Evolutionary conservation across 1,140 invertebrate species (phyloP).

Genomic region (Palaemon carinicauda): DNA sequence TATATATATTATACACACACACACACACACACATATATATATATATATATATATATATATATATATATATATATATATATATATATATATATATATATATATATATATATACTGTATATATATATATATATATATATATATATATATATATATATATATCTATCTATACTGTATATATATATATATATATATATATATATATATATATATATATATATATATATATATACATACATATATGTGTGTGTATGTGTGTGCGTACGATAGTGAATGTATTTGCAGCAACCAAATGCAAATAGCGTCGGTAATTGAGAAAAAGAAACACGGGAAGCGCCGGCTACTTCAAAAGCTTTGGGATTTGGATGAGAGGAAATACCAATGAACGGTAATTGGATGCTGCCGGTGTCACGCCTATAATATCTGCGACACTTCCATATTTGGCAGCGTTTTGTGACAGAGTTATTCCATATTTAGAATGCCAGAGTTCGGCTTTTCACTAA

Average conservation of each 20-base stretch:
- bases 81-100: too few species aligned
- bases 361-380: too few species aligned
- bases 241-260: neutral
- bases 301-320: neutral
- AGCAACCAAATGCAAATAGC: neutral
- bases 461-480: too few species aligned
- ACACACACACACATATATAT: neutral
- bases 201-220: slow-evolving; percentile 2
- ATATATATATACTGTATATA: neutral
- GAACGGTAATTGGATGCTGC: too few species aligned
- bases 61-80: too few species aligned
- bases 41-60: neutral
- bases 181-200: neutral
- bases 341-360: too few species aligned
- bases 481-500: too few species aligned
- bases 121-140: neutral
- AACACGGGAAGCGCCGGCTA: too few species aligned
- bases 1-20: neutral
- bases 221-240: neutral
- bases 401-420: too few species aligned
- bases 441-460: too few species aligned
- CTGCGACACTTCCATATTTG: too few species aligned
- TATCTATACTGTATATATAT: too few species aligned
- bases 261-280: neutral
- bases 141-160: neutral